Base-by-base conservation (phyloP, 1,140 invertebrate species). In the Papilio glaucus region DNA sequence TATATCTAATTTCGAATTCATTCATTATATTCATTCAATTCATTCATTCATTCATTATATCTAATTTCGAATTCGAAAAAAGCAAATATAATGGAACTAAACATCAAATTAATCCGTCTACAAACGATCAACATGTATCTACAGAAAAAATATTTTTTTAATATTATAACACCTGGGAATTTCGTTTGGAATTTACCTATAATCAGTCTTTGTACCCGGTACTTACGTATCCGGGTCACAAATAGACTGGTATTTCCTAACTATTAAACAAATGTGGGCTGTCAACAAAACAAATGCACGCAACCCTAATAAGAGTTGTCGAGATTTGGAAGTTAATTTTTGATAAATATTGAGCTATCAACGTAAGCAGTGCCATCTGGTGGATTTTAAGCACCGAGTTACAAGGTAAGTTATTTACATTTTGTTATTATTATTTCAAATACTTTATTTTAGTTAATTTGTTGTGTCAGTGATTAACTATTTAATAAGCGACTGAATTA, bases 201-300 rank as follows among this genome's bases (percentile, higher is more conserved):
- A 61, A 26, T 61, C 29, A 61, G 26, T 29, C 24, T 6, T 61
- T 61, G 57, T 53, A 8, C 29, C 12, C 12, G 26, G 57, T 7
- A 33, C 29, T 15, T 15, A 61, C 29, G 29, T 37, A 37, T 61
- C 60, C 60, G 29, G 62, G 37, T 65, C 15, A 49, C 21, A 74
- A 63, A 71, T 74, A 72, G 49, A 76, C 61, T 38, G 18, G 65
- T 74, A 78, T 75, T 61, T 74, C 53, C 63, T 72, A 53, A 71
- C 74, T 63, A 77, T 70, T 75, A 77, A 79, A 83, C 74, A 78
- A 88, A 86, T 86, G 80, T 67, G 60, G 60, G 67, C 76, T 86
- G 86, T 88, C 85, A 83, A 75, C 75, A 67, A 45, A 80, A 84
- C 73, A 57, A 79, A 81, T 85, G 83, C 77, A 75, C 72, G 60